Conservation (phyloP, 30 jellyfish, hydroid and myxozoan species). For the Hydractinia symbiolongicarpus region DNA sequence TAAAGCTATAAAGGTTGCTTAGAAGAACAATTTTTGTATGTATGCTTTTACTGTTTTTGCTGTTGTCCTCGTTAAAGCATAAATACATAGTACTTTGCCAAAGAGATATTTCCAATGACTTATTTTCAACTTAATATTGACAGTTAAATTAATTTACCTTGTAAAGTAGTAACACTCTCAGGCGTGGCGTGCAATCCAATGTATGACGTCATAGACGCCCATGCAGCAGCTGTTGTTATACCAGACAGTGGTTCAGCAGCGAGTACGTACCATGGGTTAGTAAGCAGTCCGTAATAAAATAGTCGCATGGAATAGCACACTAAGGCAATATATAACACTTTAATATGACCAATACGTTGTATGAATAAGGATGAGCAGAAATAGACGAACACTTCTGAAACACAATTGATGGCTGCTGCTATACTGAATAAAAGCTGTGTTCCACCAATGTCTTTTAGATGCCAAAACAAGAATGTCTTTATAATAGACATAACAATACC, state of each 20-base stretch:
- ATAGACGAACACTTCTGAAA: constrained; percentile 70
- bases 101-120: too few relatives aligned
- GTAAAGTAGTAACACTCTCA: constrained; percentile 77
- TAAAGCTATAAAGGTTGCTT: too few relatives aligned
- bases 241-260: constrained; percentile 96
- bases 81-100: too few relatives aligned
- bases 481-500: constrained; percentile 89
- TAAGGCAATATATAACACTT: constrained; percentile 75
- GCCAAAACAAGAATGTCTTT: constrained; percentile 84
- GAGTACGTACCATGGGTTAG: constrained; percentile 93
- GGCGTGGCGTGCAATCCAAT: constrained; percentile 74
- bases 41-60: too few relatives aligned
- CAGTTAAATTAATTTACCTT: constrained; percentile 37
- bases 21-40: too few relatives aligned
- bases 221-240: constrained; percentile 89
- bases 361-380: constrained; percentile 73
- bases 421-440: constrained; percentile 80
- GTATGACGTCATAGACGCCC: constrained; percentile 96
- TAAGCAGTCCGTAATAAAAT: constrained; percentile 59
- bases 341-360: constrained; percentile 59
- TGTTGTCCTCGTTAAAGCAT: too few relatives aligned
- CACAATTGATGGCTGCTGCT: constrained; percentile 76
- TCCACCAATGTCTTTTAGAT: constrained; percentile 88
- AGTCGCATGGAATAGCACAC: constrained; percentile 68
- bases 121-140: too few relatives aligned